Base-by-base conservation (phyloP, 2,888 invertebrate species). In the Incurvaria masculella region DNA sequence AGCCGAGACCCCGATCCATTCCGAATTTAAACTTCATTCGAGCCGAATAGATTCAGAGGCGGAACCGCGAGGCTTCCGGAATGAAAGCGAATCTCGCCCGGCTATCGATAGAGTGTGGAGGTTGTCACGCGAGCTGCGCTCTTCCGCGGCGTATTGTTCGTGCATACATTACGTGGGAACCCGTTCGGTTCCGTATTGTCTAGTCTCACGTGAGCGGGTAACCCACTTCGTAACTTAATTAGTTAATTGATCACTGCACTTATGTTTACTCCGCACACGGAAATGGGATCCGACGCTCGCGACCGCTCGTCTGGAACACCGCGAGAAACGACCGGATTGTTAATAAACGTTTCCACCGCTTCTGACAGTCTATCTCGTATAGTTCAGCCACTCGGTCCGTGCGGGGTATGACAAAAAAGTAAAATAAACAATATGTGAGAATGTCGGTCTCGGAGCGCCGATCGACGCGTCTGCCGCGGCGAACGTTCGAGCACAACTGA, bases 1-100 rank as follows among this genome's bases (percentile, higher is more conserved):
- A 14, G 38, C 27, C 57, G 62, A 57, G 62, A 64, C 65, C 59
- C 64, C 68, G 61, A 67, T 63, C 56, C 66, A 67, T 61, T 44
- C 44, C 33, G 38, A 18, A n/a, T 20, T 38, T 10, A n/a, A 27
- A 68, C 71, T 69, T 67, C 68, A 63, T 58, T 14, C 65, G 23
- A 23, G 65, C 56, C 58, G 56, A 55, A 52, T 23, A 46, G 41
- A 26, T 40, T 44, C 44, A 16, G 8, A 16, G 14, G 14, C 45
- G 6, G 39, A 6, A 14, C 38, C 27, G 49, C 49, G 45, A 49
- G 51, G 51, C 51, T 51, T 38, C 53, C 51, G 53, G 50, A 49
- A 21, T 26, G 47, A 47, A 47, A 47, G 42, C 42, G 18, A 26
- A 42, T 21, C 33, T 33, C 14, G 14, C 8, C 14, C 3, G 14